Percentiles rank a stretch among this genome's conserved stretches.
Evolutionary conservation across 2,797 vertebrate species (phyloP).

Genomic region (Lithobates sylvaticus): DNA sequence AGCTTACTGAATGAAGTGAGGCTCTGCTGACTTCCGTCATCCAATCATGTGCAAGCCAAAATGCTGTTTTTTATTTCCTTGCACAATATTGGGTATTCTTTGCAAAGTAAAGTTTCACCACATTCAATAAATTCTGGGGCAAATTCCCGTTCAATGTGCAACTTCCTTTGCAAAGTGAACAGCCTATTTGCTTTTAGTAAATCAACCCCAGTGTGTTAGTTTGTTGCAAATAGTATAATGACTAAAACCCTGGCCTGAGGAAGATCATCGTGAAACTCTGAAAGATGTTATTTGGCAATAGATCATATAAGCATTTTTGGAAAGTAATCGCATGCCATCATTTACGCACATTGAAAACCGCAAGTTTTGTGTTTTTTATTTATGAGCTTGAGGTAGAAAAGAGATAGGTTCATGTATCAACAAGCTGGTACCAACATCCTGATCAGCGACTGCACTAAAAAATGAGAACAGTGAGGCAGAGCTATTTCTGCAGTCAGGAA

Average conservation of each 20-base stretch:
- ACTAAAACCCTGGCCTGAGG: slow-evolving; percentile 7
- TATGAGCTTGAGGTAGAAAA: slow-evolving; percentile 74
- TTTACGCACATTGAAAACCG: slow-evolving; percentile 74
- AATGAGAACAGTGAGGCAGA: not conserved
- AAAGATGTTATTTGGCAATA: slow-evolving; percentile 76
- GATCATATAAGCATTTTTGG: slow-evolving; percentile 67
- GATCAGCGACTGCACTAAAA: not conserved
- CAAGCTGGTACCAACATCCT: slow-evolving; percentile 58
- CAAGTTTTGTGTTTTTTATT: slow-evolving; percentile 72
- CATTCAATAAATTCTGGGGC: no score
- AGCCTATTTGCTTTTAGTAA: no score
- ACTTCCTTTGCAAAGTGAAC: no score
- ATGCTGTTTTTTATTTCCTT: no score
- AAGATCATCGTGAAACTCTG: slow-evolving; percentile 53
- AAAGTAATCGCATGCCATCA: slow-evolving; percentile 68
- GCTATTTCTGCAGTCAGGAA: not conserved
- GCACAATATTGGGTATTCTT: no score
- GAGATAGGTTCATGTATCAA: slow-evolving; percentile 74
- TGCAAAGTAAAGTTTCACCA: no score
- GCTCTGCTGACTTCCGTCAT: no score
- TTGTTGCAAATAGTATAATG: not conserved
- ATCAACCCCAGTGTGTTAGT: no score
- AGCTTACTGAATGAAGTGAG: no score
- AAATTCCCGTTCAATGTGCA: no score
- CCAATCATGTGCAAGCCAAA: no score